Evolutionary conservation across 2,888 invertebrate genomes (phyloP).

Genomic region (Folsomia candida): DNA sequence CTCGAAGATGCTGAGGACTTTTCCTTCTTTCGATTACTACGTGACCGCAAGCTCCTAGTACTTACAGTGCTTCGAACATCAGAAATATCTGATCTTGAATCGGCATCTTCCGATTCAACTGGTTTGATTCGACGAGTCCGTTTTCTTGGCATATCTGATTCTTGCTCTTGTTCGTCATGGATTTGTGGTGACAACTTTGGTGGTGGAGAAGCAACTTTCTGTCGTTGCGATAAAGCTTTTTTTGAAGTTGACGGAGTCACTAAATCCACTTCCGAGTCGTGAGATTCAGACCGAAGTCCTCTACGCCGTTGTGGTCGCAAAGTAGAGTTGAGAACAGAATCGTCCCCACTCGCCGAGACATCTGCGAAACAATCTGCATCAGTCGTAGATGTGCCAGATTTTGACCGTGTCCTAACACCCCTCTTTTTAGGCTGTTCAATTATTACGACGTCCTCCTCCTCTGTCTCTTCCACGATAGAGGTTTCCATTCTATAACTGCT

Average conservation of each 20-base stretch:
- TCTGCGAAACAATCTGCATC: not conserved
- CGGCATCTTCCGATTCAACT: not conserved
- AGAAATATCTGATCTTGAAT: slow-evolving; percentile 19
- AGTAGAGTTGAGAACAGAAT: no score
- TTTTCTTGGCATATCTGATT: not conserved
- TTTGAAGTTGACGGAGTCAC: no score
- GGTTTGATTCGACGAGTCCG: not conserved
- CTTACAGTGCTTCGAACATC: slow-evolving; percentile 6
- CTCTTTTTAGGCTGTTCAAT: slow-evolving; percentile 15
- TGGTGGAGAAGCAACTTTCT: no score
- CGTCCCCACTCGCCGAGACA: no score
- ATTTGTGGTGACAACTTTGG: no score
- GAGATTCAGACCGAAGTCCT: no score
- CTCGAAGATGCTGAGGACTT: not conserved
- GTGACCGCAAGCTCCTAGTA: not conserved
- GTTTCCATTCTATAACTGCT: no score
- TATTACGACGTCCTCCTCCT: not conserved
- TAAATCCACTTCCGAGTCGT: no score
- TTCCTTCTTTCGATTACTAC: no score
- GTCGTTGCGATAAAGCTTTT: no score
- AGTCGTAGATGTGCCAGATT: slow-evolving; percentile 15
- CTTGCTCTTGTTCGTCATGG: not conserved
- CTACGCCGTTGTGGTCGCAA: not conserved
- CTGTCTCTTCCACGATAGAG: slow-evolving; percentile 1
- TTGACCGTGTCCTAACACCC: not conserved